These are phyloP conservation scores for Pampusana beccarii DNA, from an alignment of 2,113 vertebrate genomes.

Conservation along the genomic window DNA sequence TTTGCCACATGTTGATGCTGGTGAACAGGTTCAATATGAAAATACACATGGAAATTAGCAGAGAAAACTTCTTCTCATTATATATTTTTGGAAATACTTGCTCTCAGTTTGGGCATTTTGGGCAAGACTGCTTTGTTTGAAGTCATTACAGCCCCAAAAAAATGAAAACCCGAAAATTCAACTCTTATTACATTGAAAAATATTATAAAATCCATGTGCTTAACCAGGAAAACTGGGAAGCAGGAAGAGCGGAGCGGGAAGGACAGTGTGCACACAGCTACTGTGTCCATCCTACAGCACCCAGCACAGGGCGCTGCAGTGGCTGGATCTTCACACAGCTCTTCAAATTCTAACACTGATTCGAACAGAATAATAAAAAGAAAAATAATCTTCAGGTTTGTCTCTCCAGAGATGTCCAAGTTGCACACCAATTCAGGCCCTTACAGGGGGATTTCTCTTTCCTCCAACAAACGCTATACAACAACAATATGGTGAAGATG, in stretches of 20 bases:
- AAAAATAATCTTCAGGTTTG: fast-evolving
- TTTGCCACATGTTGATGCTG: fast-evolving
- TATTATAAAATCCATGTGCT: background rate
- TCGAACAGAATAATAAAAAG: background rate
- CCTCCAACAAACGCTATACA: fast-evolving
- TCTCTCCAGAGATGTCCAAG: background rate
- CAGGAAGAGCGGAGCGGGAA: too few species aligned
- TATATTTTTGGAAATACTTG: background rate
- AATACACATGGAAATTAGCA: background rate
- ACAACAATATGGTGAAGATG: fast-evolving
- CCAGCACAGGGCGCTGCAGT: fast-evolving
- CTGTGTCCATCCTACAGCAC: too few species aligned
- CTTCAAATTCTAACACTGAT: too few species aligned
- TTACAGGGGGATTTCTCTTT: background rate
- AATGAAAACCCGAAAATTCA: background rate
- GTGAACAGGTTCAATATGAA: too few species aligned
- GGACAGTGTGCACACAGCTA: too few species aligned
- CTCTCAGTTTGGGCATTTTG: background rate
- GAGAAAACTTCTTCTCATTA: background rate
- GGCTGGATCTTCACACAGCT: too few species aligned
- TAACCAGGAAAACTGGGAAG: background rate
- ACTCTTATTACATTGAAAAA: too few species aligned
- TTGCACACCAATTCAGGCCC: too few species aligned
- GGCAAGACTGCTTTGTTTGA: background rate
- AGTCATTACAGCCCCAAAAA: background rate